Base-by-base conservation (phyloP, 2,888 invertebrate genomes). In the Mesorhabditis belari region DNA sequence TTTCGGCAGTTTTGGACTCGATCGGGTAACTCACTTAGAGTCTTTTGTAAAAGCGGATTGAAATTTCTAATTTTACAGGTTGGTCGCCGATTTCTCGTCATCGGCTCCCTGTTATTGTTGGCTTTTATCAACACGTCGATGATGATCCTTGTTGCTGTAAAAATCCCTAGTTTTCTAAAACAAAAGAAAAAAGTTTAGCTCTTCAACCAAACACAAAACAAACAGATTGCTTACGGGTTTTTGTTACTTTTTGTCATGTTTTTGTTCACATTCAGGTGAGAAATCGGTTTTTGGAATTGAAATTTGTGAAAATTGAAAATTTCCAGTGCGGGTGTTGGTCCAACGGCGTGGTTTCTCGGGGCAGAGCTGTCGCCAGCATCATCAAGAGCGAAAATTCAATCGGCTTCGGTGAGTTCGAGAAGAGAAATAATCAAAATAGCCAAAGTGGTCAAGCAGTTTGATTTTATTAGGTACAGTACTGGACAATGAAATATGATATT, bases 311-410 rank as follows among this genome's bases (percentile, higher is more conserved):
- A 35, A 35, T 35, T 35, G 35, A 17, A 35, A 35, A 35, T 64
- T 24, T 66, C 66, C 57, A 76, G 75, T 56, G 66, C 73, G 21
- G 76, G 76, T 21, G 72, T 76, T 4, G 76, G 75, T 0, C 76
- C 77, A 2, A 60, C 72, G 4, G 75, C 77, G 0, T 65, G 74
- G 61, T 75, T 75, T 25, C 59, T 77, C 28, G 74, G 76, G 23
- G 75, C 76, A 0, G 76, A 77, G 55, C 54, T 77, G 6, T 71
- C 75, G 2, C 64, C 70, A 5, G 60, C 63, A 6, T 62, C 57
- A 4, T 60, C 66, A 0, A 55, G 64, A 49, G 62, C 70, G 2
- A 66, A 62, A 35, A 63, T 72, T 52, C 68, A 69, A 55, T 61
- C 64, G 4, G 55, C 62, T 35, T 60, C 61, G 49, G 61, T 68